Evolutionary conservation across 2,113 vertebrate genomes (phyloP), one percentile per base, ranked within the genome.

Genomic region (Cephalopholis sonnerati): DNA sequence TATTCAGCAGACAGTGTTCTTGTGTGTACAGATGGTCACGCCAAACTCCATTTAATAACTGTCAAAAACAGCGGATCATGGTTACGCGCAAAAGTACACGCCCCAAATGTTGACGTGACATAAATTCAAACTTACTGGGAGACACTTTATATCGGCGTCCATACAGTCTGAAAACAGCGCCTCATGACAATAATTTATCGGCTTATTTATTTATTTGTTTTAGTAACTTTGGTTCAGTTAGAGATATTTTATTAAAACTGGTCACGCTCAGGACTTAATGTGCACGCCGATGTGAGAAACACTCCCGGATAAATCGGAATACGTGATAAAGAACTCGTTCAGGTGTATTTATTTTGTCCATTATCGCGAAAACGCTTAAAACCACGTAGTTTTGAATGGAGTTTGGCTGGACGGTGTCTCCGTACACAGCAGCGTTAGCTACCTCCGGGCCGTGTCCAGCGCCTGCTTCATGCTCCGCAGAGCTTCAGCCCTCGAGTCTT

Each of bases 361-460:
- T 3, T 3, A n/a, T 1, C 44, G 8, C 0, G n/a, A 11, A 72
- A 13, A 74, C 5, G 0, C 0, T 1, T 1, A 0, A 61, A 83
- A 0, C 0, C 1, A 0, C 0, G 1, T 0, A 0, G 0, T 77
- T 76, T 53, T 54, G 6, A 64, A 77, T 1, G 4, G 53, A 46
- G 18, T 83, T 46, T 16, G 44, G 55, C 0, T 1, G 0, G 0
- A 1, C 36, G 20, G 17, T 3, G 20, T 69, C 20, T 69, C 11
- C 7, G 1, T 11, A 7, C 15, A n/a, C 16, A 5, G 5, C 13
- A 16, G n/a, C 18, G 20, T 0, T 63, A n/a, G 53, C 39, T 84
- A 96, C 95, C 95, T 94, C 46, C 71, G 84, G 2, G 74, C 89
- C 0, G 82, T 66, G 59, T 94, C 91, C 87, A 93, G 76, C 1